Conservation (phyloP, 2,888 invertebrate species). For the Aplocera efformata region DNA sequence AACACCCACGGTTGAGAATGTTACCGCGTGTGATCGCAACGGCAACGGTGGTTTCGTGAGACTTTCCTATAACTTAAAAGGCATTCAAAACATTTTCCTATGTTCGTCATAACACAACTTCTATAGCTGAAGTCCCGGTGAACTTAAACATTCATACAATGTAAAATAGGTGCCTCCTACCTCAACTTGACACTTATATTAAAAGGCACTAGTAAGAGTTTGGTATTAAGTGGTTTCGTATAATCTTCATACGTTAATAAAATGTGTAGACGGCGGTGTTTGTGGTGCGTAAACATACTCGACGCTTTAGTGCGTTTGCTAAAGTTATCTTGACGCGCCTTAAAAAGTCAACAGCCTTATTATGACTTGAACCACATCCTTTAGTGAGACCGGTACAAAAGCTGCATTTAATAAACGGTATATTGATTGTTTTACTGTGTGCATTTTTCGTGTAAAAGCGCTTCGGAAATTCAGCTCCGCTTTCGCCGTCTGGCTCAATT, state of each 20-base stretch:
- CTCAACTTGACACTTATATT: constrained; percentile 37
- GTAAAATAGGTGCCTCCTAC: constrained; percentile 8
- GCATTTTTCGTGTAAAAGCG: constrained; percentile 27
- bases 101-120: constrained; percentile 33
- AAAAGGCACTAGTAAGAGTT: constrained; percentile 23
- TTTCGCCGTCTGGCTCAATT: constrained; percentile 41
- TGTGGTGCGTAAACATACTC: constrained; percentile 68
- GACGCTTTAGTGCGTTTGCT: constrained; percentile 64
- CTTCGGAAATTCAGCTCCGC: constrained; percentile 39
- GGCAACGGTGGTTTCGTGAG: constrained; percentile 51
- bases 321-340: constrained; percentile 68
- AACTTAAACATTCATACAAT: constrained; percentile 45
- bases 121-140: constrained; percentile 28
- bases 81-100: constrained; percentile 45
- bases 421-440: constrained; percentile 28
- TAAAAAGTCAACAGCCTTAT: constrained; percentile 67
- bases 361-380: constrained; percentile 55
- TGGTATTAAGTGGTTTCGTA: constrained; percentile 34
- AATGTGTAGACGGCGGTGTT: constrained; percentile 57
- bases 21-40: constrained; percentile 58
- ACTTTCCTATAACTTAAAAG: constrained; percentile 47
- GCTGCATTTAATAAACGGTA: constrained; percentile 19
- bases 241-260: constrained; percentile 54
- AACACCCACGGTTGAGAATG: constrained; percentile 57
- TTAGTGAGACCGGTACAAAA: constrained; percentile 3